Evolutionary conservation across 2,888 invertebrate species (phyloP), one percentile per base, ranked within the genome.

Genomic region (Acheta domesticus): DNA sequence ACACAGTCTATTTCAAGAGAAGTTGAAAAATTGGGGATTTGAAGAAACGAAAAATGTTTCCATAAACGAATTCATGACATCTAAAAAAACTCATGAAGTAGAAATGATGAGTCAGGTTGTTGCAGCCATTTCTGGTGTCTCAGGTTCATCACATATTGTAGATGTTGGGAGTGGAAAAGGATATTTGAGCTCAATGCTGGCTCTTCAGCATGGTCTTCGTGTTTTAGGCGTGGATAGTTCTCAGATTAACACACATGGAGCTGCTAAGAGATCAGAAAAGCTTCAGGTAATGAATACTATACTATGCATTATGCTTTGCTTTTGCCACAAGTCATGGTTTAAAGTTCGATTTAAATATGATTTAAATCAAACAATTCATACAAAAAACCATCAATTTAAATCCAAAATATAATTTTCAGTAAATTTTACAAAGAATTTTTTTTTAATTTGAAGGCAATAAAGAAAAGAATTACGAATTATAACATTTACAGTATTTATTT

Each of bases 161-260:
- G 97, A 97, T 85, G 92, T 95, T 75, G 97, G 97, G 0, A 96
- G 96, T 84, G 97, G 97, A 0, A 93, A 95, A 85, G 97, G 96
- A 0, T 95, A 96, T 86, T 87, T 97, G 73, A 93, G 94, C 75
- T 92, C 93, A 0, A 90, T 93, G 16, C 85, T 97, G 77, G 90
- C 93, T 0, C 88, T 94, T 8, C 91, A 92, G 81, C 91, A 94
- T 86, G 86, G 89, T 48, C 87, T 94, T 80, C 92, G 92, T 74
- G 94, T 96, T 48, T 88, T 97, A 19, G 96, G 96, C 0, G 89
- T 97, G 0, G 97, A 97, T 87, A 93, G 93, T 12, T 92, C 93
- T 23, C 85, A 87, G 14, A 85, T 86, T 0, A 95, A 95, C 82
- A 91, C 92, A 0, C 87, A 89, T 80, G 91, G 93, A 81, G 94